phyloP scores from a whole-genome alignment of 2,888 invertebrate genomes.

The Cordilura impudica region DNA sequence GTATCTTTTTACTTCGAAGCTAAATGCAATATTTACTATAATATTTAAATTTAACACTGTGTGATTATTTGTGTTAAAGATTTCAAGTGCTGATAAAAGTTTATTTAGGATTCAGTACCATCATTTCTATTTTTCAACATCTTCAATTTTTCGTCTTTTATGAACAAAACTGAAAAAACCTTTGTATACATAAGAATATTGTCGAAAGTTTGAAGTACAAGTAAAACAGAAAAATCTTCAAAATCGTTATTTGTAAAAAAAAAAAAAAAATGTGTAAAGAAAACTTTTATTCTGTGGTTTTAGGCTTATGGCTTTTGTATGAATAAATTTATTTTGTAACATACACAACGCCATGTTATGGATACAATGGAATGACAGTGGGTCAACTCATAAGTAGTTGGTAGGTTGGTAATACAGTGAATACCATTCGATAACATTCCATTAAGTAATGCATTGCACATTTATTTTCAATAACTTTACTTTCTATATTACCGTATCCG shows the following conservation, averaged over 20 bases:
- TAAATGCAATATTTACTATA: not conserved
- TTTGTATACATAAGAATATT: constrained; percentile 22
- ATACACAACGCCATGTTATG: not conserved
- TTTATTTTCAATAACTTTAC: too few relatives aligned
- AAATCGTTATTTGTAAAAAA: not conserved
- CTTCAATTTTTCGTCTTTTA: not conserved
- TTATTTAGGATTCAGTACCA: constrained; percentile 38
- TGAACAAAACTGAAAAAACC: not conserved
- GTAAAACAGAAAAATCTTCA: constrained; percentile 7
- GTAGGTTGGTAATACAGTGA: too few relatives aligned
- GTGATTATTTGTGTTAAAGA: not conserved
- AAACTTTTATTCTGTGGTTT: not conserved
- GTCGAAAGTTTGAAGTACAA: not conserved
- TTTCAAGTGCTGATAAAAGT: constrained; percentile 41
- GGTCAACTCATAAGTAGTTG: not conserved
- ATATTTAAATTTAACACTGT: not conserved
- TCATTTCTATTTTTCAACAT: not conserved
- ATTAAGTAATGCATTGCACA: too few relatives aligned
- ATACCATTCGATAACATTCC: too few relatives aligned
- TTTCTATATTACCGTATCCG: too few relatives aligned
- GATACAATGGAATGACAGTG: not conserved
- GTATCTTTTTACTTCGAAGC: not conserved
- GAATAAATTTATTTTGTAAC: constrained; percentile 23
- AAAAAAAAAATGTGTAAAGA: not conserved
- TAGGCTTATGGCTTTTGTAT: constrained; percentile 20